Conservation (phyloP, 2,113 vertebrate species). For the Oryzias javanicus region DNA sequence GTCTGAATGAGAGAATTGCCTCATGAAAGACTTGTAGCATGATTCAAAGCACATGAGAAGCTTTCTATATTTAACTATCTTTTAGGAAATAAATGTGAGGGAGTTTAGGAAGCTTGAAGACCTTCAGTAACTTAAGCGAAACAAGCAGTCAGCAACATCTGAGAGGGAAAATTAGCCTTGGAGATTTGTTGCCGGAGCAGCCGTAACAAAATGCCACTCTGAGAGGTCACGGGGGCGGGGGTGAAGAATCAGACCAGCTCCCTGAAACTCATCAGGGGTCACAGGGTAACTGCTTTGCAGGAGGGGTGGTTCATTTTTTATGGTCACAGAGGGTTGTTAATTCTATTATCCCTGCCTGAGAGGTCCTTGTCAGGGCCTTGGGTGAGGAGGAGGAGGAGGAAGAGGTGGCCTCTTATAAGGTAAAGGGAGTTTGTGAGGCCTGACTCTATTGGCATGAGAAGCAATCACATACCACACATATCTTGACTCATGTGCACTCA, state of each 20-base stretch:
- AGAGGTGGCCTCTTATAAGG: conserved; percentile 36
- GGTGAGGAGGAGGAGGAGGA: conserved; percentile 19
- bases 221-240: conserved; percentile 53
- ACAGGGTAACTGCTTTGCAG: conserved; percentile 24
- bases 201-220: conserved; percentile 57
- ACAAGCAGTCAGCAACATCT: conserved; percentile 55
- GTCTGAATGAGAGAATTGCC: conserved; percentile 37
- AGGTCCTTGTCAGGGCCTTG: conserved; percentile 50
- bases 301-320: conserved; percentile 47
- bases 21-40: conserved; percentile 62
- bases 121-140: conserved; percentile 40
- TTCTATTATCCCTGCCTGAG: conserved; percentile 69
- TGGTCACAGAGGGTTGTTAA: conserved; percentile 60
- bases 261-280: conserved; percentile 49
- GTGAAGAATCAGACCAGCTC: conserved; percentile 38
- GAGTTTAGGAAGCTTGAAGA: conserved; percentile 7
- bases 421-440: conserved; percentile 52
- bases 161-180: conserved; percentile 61
- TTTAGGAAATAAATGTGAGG: conserved; percentile 49
- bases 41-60: conserved; percentile 59
- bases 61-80: conserved; percentile 64
- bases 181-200: conserved; percentile 67
- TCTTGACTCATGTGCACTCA: conserved; percentile 45
- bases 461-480: conserved; percentile 57
- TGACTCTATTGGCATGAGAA: conserved; percentile 61